Base-by-base conservation (phyloP, 2,113 vertebrate species). In the Tenebrosternarchus preto region DNA sequence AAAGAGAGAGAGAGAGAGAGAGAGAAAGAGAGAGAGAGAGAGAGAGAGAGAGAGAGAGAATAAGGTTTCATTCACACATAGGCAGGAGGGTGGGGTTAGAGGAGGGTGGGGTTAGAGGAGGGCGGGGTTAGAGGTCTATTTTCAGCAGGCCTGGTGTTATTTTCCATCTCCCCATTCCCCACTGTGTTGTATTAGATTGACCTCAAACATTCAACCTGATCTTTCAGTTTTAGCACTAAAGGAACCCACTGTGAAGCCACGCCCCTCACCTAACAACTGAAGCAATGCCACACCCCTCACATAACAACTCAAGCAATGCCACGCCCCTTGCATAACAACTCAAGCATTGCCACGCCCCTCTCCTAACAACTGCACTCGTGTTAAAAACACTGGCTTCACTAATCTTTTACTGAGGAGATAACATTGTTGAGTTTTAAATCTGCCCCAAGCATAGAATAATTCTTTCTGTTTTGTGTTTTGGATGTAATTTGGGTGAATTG, bases 161-260 rank as follows among this genome's bases (percentile, higher is more conserved):
- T 84, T 73, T 67, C 77, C n/a, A n/a, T 60, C 33, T 57, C 60
- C 68, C 63, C 36, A 84, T 80, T 84, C 77, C 68, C 61, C 55
- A 15, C 43, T 50, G 67, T 25, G 69, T 73, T 77, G 57, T 63
- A 55, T 66, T 76, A 64, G 33, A 36, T 33, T 57, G 59, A 39
- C 68, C 46, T 50, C 31, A 76, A 24, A 70, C 39, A 46, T 69
- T 63, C 73, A 39, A 31, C 57, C 64, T 71, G 56, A 80, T 80
- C 22, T 55, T 17, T 60, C 63, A 63, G 27, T 25, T 64, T 50
- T 50, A 66, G 17, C 36, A 29, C 17, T 3, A 31, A 29, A 66
- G 74, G 22, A 68, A 27, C 39, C 4, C 74, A 76, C 57, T n/a
- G n/a, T 36, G 63, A 33, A 31, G 33, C 17, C n/a, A n/a, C n/a